Percentiles rank a stretch among this genome's conserved stretches.
Evolutionary conservation across 2,113 vertebrate species (phyloP).

Genomic region (Chaenogobius annularis): DNA sequence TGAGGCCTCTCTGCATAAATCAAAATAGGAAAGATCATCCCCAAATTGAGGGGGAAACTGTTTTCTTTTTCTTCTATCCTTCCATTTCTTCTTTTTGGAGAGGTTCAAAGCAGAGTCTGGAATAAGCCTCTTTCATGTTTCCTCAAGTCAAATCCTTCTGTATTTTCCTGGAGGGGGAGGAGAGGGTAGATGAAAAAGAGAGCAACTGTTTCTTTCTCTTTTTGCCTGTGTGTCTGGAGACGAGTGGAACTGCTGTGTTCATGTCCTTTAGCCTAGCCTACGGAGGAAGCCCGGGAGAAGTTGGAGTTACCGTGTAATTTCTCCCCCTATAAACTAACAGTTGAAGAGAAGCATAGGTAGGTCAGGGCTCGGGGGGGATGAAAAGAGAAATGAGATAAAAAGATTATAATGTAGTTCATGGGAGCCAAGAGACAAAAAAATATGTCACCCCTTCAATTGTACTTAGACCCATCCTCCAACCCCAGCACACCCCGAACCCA

Average conservation of each 20-base stretch:
- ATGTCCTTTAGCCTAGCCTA: conserved; percentile 70
- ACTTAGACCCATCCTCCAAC: conserved; percentile 74
- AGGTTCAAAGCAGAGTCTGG: conserved; percentile 79
- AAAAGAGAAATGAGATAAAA: conserved; percentile 70
- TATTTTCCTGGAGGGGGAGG: conserved; percentile 74
- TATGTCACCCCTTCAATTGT: conserved; percentile 73
- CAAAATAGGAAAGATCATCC: conserved; percentile 74
- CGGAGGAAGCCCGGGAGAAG: conserved; percentile 62
- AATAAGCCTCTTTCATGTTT: conserved; percentile 84
- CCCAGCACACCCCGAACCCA: conserved; percentile 51
- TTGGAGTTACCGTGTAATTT: conserved; percentile 56
- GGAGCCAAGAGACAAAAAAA: conserved; percentile 64
- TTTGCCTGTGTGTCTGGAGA: conserved; percentile 62
- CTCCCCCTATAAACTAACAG: conserved; percentile 34
- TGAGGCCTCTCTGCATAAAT: conserved; percentile 81
- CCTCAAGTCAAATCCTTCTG: conserved; percentile 83
- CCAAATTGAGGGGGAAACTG: conserved; percentile 68
- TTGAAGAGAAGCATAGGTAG: conserved; percentile 58
- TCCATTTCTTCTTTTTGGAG: conserved; percentile 54
- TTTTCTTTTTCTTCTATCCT: conserved; percentile 51
- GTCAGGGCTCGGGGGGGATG: conserved; percentile 72
- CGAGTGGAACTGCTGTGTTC: conserved; percentile 53
- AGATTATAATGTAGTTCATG: conserved; percentile 62
- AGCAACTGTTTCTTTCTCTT: conserved; percentile 72
- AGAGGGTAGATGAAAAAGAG: conserved; percentile 75